phyloP scores from a whole-genome alignment of 1,140 invertebrate species.

The Procambarus clarkii region DNA sequence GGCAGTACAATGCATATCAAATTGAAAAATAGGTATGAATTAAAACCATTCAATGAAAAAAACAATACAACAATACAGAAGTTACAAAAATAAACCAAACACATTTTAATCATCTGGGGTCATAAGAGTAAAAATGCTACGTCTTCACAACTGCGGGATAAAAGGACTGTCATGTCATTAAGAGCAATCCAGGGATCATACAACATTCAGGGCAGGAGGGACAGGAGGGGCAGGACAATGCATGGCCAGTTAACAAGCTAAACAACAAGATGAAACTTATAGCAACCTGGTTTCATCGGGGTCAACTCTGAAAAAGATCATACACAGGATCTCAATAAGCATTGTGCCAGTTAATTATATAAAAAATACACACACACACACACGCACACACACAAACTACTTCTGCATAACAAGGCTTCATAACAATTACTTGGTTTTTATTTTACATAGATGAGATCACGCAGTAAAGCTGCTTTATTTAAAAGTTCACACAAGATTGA shows the following conservation, averaged over 20 bases:
- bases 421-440: too few relatives aligned
- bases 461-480: too few relatives aligned
- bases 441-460: too few relatives aligned
- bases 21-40: not conserved
- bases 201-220: conserved; percentile 43
- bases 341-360: not conserved
- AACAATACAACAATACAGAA: not conserved
- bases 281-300: conserved; percentile 69
- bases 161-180: conserved; percentile 26
- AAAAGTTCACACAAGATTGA: too few relatives aligned
- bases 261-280: conserved; percentile 36
- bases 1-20: not conserved
- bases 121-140: not conserved
- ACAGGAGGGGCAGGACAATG: conserved; percentile 17
- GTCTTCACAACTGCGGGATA: not conserved
- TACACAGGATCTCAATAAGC: conserved; percentile 37
- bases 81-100: not conserved
- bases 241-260: conserved; percentile 46
- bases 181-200: conserved; percentile 48
- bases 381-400: too few relatives aligned
- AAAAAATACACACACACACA: not conserved
- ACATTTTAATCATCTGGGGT: not conserved
- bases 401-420: too few relatives aligned
- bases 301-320: conserved; percentile 69
- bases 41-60: not conserved